Percentiles rank a stretch among this genome's conserved stretches.
Evolutionary conservation across 2,797 vertebrate genomes (phyloP).

Genomic region (Decapterus maruadsi): DNA sequence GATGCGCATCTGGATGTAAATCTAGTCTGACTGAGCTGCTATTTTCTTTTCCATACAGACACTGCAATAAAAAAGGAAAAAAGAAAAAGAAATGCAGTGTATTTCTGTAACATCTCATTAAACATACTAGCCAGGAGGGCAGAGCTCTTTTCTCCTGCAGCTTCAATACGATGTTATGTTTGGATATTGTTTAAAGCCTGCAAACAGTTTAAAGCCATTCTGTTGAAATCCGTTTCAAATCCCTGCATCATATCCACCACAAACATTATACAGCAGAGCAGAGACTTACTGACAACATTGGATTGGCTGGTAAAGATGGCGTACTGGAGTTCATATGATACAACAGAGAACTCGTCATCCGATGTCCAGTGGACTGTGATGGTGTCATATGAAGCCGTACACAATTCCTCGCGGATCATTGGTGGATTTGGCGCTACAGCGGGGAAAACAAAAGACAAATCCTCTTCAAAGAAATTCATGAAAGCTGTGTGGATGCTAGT

Average conservation of each 20-base stretch:
- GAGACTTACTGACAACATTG: slow-evolving; percentile 96
- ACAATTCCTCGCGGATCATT: slow-evolving; percentile 96
- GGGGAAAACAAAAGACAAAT: slow-evolving; percentile 49
- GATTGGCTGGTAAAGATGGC: slow-evolving; percentile 97
- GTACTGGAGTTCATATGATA: slow-evolving; percentile 97
- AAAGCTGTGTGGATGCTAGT: slow-evolving; percentile 35
- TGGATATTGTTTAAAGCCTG: slow-evolving; percentile 44
- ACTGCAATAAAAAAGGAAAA: slow-evolving; percentile 27
- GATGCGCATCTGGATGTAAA: slow-evolving; percentile 54
- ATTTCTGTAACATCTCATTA: slow-evolving; percentile 65
- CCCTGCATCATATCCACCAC: slow-evolving; percentile 39
- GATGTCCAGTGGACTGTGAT: slow-evolving; percentile 99
- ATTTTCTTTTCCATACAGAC: slow-evolving; percentile 15
- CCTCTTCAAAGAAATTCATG: slow-evolving; percentile 35
- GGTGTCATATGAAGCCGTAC: slow-evolving; percentile 97
- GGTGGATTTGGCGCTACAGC: slow-evolving; percentile 94
- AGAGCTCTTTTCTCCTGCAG: slow-evolving; percentile 35
- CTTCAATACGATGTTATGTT: slow-evolving; percentile 39
- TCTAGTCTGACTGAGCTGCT: slow-evolving; percentile 44
- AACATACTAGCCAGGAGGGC: slow-evolving; percentile 29
- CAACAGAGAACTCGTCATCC: slow-evolving; percentile 97
- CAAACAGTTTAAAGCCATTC: slow-evolving; percentile 42
- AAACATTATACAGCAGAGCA: slow-evolving; percentile 14
- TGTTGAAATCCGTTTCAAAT: slow-evolving; percentile 47
- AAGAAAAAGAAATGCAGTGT: slow-evolving; percentile 12